These are phyloP conservation scores for Percina caprodes DNA, from an alignment of 2,113 vertebrate species.

Conservation along the genomic window DNA sequence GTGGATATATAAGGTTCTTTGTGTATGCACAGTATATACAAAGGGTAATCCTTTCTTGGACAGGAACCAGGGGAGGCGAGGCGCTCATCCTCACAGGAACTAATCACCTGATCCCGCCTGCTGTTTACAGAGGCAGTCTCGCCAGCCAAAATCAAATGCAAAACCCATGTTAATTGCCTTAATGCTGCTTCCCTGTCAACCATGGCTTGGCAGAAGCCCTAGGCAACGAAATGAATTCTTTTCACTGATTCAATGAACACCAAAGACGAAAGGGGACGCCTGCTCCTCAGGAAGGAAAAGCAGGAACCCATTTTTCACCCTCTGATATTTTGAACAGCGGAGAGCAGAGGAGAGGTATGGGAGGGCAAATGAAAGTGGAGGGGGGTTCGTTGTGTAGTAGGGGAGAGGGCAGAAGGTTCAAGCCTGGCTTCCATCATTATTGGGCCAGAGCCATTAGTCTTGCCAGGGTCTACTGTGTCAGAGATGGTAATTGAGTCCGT, in stretches of 20 bases:
- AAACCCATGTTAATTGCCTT: constrained; percentile 78
- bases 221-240: constrained; percentile 51
- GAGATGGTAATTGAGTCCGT: constrained; percentile 71
- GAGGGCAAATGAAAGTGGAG: constrained; percentile 36
- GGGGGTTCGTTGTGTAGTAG: constrained; percentile 5
- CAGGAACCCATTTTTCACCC: constrained; percentile 31
- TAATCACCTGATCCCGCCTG: constrained; percentile 67
- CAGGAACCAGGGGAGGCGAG: constrained; percentile 61
- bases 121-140: constrained; percentile 70
- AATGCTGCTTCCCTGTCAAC: constrained; percentile 71
- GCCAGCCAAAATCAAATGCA: constrained; percentile 73
- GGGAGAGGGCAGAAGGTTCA: constrained; percentile 43
- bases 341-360: constrained; percentile 8
- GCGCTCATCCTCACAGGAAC: constrained; percentile 75
- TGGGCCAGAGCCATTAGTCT: constrained; percentile 51
- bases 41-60: constrained; percentile 73
- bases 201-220: constrained; percentile 54
- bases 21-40: constrained; percentile 50
- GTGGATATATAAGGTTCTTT: constrained; percentile 44
- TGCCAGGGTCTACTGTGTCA: constrained; percentile 43
- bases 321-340: constrained; percentile 34
- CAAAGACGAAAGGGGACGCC: constrained; percentile 27
- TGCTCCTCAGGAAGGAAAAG: constrained; percentile 30
- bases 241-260: constrained; percentile 49
- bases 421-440: constrained; percentile 41